Evolutionary conservation across 2,113 vertebrate genomes (phyloP).

Genomic region (Recurvirostra avosetta): DNA sequence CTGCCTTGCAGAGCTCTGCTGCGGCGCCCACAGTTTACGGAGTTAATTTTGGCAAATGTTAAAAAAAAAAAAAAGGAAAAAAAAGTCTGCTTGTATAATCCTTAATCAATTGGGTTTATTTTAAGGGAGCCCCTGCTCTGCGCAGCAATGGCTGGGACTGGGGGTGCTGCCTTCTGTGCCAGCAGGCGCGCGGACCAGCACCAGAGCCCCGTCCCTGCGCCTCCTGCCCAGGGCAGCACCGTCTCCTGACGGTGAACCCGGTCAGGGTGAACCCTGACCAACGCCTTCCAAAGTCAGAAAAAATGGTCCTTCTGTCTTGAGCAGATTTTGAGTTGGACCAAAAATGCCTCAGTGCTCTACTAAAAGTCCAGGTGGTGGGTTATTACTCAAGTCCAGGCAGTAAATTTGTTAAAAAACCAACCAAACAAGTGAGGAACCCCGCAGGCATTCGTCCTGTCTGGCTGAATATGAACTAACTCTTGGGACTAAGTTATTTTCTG

Average conservation of each 20-base stretch:
- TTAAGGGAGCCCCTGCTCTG: neutral
- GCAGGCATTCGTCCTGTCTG: neutral
- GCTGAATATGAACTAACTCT: neutral
- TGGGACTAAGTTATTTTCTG: neutral
- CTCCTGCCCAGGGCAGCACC: neutral
- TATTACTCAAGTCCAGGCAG: neutral
- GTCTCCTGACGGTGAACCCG: too few species aligned
- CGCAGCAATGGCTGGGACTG: neutral
- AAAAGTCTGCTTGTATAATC: neutral
- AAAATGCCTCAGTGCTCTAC: neutral
- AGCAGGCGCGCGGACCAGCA: neutral
- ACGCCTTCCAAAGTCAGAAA: neutral
- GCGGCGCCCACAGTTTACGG: neutral
- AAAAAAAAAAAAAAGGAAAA: neutral
- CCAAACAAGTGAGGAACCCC: neutral
- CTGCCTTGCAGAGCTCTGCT: neutral
- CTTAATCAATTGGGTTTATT: neutral
- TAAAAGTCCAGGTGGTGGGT: neutral
- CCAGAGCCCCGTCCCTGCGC: neutral
- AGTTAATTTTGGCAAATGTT: conserved; percentile 1
- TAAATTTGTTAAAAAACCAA: neutral
- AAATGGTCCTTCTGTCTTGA: neutral
- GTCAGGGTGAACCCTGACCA: neutral
- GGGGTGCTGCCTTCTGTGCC: neutral
- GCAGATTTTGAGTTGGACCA: neutral